Evolutionary conservation across 2,797 vertebrate species (phyloP).

Genomic region (Coilia nasus): DNA sequence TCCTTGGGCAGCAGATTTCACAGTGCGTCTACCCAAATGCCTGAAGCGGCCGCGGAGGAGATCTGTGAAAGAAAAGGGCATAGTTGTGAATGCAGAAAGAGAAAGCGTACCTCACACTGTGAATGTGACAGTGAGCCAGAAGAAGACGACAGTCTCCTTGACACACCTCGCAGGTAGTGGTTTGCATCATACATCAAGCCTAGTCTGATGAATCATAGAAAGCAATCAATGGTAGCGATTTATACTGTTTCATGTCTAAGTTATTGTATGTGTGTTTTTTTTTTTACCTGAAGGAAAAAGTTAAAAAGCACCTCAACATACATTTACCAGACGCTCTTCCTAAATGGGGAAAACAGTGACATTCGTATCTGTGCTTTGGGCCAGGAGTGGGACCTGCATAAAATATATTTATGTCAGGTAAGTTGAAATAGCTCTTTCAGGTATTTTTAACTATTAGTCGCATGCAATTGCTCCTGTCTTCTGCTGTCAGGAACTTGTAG

Average conservation of each 20-base stretch:
- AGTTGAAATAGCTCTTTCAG: slow-evolving; percentile 27
- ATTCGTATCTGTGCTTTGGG: slow-evolving; percentile 93
- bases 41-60: slow-evolving; percentile 61
- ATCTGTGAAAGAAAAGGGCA: slow-evolving; percentile 57
- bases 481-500: background rate
- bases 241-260: background rate
- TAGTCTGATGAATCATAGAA: background rate
- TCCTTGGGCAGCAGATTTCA: slow-evolving; percentile 73
- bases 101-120: slow-evolving; percentile 76
- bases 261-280: background rate
- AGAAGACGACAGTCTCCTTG: slow-evolving; percentile 77
- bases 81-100: slow-evolving; percentile 78
- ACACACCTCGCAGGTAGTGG: slow-evolving; percentile 78
- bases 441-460: too few species aligned
- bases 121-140: slow-evolving; percentile 81
- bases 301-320: slow-evolving; percentile 95
- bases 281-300: slow-evolving; percentile 82
- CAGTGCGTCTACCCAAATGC: slow-evolving; percentile 53
- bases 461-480: background rate
- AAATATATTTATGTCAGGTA: slow-evolving; percentile 97
- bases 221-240: background rate
- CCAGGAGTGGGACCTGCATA: slow-evolving; percentile 96
- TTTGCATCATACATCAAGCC: background rate
- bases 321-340: slow-evolving; percentile 96
- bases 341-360: slow-evolving; percentile 97